These are phyloP conservation scores for Callimorpha dominula DNA, from an alignment of 2,888 invertebrate genomes.

Conservation along the genomic window DNA sequence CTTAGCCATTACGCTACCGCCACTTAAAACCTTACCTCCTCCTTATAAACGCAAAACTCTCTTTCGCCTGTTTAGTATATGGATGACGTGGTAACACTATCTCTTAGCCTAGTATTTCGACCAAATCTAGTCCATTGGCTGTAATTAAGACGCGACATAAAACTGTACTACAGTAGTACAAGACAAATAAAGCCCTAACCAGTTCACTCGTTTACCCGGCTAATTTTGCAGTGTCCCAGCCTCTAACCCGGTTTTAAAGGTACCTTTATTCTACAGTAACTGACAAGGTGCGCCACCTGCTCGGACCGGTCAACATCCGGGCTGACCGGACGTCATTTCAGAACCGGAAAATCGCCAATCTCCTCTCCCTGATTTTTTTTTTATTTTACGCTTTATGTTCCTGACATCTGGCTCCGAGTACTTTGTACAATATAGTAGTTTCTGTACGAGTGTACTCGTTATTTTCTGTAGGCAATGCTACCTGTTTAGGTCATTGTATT, in stretches of 20 bases:
- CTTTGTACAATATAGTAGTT: slow-evolving; percentile 37
- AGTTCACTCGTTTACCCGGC: slow-evolving; percentile 19
- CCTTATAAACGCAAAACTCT: not conserved
- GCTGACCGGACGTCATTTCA: slow-evolving; percentile 81
- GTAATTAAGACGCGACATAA: not conserved
- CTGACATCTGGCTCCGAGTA: slow-evolving; percentile 50
- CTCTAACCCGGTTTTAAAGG: slow-evolving; percentile 47
- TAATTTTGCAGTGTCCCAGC: slow-evolving; percentile 36
- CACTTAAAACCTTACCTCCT: too few species aligned
- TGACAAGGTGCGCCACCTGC: slow-evolving; percentile 51
- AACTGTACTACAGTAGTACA: not conserved
- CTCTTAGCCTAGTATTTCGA: not conserved
- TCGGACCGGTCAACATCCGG: slow-evolving; percentile 79
- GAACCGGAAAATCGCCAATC: slow-evolving; percentile 84
- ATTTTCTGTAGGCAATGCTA: not conserved
- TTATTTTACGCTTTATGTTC: slow-evolving; percentile 55
- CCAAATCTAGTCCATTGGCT: not conserved
- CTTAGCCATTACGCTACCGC: too few species aligned
- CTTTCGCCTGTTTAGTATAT: not conserved
- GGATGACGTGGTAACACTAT: not conserved
- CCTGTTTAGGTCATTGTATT: not conserved
- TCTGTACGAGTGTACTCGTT: slow-evolving; percentile 17
- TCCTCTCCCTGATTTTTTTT: slow-evolving; percentile 68
- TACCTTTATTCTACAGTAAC: slow-evolving; percentile 46
- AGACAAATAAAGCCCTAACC: slow-evolving; percentile 1